Conservation (phyloP, 2,113 vertebrate species). For the Cyanoderma ruficeps region DNA sequence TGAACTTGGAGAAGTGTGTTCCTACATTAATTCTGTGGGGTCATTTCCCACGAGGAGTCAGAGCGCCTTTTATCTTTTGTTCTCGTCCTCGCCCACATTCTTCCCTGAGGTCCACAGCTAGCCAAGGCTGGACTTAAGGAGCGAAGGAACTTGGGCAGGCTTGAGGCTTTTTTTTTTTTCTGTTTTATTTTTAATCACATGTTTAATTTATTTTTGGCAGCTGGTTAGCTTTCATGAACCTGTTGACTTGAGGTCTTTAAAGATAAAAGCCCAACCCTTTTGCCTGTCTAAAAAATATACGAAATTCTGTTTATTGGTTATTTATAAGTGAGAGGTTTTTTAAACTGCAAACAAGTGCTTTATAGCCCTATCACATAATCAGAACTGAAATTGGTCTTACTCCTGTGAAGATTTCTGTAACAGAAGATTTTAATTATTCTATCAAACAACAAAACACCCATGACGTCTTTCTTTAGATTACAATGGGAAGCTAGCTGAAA, state of each 20-base stretch:
- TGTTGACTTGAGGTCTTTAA: neutral
- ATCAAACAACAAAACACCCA: neutral
- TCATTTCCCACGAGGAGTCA: no score
- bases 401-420: neutral
- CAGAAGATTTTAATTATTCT: neutral
- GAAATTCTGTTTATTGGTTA: neutral
- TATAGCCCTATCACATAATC: neutral
- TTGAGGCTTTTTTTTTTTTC: neutral
- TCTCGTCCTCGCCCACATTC: no score
- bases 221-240: neutral
- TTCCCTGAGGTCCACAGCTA: no score
- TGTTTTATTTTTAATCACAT: neutral
- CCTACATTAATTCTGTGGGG: no score
- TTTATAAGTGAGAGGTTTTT: neutral
- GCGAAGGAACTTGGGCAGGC: no score
- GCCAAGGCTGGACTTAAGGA: no score
- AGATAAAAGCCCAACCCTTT: neutral
- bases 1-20: no score
- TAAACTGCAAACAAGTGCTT: neutral
- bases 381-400: neutral
- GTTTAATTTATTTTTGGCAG: neutral
- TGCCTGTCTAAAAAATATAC: neutral
- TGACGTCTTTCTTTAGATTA: neutral
- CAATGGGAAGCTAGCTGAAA: neutral
- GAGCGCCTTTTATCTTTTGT: no score